Percentiles rank a stretch among this genome's conserved stretches.
phyloP scores from a whole-genome alignment of 2,797 vertebrate species.

The Darevskia nairensis region DNA sequence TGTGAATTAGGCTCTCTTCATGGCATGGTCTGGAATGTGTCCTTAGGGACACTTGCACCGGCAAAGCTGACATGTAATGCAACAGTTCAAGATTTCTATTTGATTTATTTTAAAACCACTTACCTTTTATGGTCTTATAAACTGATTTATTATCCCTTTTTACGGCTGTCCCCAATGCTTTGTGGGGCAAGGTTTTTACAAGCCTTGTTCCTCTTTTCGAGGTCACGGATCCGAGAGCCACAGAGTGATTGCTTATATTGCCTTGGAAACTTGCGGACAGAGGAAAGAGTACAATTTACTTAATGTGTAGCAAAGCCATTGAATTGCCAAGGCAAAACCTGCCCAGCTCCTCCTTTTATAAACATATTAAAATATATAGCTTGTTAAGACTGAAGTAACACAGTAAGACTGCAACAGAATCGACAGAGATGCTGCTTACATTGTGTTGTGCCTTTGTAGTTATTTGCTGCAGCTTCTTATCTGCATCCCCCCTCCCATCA shows the following conservation, averaged over 20 bases:
- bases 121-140: conserved; percentile 63
- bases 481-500: neutral
- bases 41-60: conserved; percentile 44
- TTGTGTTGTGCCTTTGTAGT: conserved; percentile 32
- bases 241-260: conserved; percentile 49
- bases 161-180: conserved; percentile 57
- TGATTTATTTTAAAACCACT: conserved; percentile 55
- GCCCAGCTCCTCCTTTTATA: conserved; percentile 37
- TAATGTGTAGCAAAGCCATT: conserved; percentile 51
- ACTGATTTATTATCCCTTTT: conserved; percentile 64
- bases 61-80: conserved; percentile 49
- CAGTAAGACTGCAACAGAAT: conserved; percentile 33
- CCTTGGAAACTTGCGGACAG: neutral
- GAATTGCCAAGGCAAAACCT: conserved; percentile 48
- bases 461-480: neutral
- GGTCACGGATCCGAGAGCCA: conserved; percentile 66
- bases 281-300: conserved; percentile 52
- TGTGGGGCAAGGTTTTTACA: conserved; percentile 69
- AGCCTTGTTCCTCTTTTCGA: conserved; percentile 66
- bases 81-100: conserved; percentile 58
- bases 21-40: neutral
- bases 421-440: conserved; percentile 25
- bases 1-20: conserved; percentile 21
- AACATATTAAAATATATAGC: conserved; percentile 39
- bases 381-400: conserved; percentile 31